A percentile compares a stretch with the other conserved stretches of the same genome.
These are phyloP conservation scores for Tryphoninae sp. DNA, from an alignment of 2,888 invertebrate genomes.

Conservation along the genomic window DNA sequence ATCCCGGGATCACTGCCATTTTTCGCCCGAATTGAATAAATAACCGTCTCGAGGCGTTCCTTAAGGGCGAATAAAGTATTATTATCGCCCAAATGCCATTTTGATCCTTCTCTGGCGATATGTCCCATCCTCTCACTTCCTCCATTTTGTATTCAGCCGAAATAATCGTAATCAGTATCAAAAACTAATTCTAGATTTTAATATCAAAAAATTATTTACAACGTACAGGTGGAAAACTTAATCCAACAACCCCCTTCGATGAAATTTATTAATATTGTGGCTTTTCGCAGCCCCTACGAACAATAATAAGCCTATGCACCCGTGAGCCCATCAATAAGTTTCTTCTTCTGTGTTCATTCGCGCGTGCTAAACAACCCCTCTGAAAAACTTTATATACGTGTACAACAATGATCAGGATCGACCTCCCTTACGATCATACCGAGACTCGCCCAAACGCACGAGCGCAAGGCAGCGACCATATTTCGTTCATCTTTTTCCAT, in stretches of 20 bases:
- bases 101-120: not conserved
- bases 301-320: constrained; percentile 26
- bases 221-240: not conserved
- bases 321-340: constrained; percentile 20
- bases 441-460: constrained; percentile 2
- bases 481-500: constrained; percentile 69
- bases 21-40: constrained; percentile 21
- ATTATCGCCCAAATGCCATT: constrained; percentile 10
- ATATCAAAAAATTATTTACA: not conserved
- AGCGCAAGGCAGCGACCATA: constrained; percentile 63
- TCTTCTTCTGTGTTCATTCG: constrained; percentile 27
- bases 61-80: not conserved
- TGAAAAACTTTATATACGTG: not conserved
- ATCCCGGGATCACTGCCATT: constrained; percentile 38
- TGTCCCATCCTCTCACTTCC: not conserved
- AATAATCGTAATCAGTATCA: not conserved
- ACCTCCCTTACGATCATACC: constrained; percentile 11
- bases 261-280: not conserved
- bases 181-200: not conserved
- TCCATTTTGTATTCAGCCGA: not conserved
- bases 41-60: constrained; percentile 6
- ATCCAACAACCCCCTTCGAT: not conserved
- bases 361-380: constrained; percentile 39
- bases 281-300: constrained; percentile 34
- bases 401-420: constrained; percentile 46